Conservation (phyloP, 2,113 vertebrate genomes). For the Corydoras sp. region DNA sequence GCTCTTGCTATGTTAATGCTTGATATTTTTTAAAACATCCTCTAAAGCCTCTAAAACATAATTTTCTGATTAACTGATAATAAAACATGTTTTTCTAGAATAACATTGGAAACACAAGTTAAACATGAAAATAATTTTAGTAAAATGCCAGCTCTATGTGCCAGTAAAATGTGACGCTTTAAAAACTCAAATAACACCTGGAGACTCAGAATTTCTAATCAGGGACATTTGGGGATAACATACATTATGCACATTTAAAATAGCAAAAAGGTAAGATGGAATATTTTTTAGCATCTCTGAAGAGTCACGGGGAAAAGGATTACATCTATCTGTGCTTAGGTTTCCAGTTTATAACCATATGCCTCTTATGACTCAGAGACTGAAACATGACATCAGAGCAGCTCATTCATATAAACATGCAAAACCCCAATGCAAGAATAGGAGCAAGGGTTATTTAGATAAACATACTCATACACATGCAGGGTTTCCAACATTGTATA, state of each 20-base stretch:
- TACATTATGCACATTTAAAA: background rate
- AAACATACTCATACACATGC: background rate
- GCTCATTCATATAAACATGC: background rate
- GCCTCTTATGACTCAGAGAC: background rate
- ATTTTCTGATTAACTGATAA: too few species aligned
- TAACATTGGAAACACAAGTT: background rate
- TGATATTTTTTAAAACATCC: too few species aligned
- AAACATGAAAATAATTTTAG: background rate
- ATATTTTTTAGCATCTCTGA: background rate
- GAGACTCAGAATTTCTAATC: too few species aligned
- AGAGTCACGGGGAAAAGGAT: background rate
- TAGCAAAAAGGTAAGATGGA: background rate
- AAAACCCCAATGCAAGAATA: background rate
- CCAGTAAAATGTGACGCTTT: background rate
- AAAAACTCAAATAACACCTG: too few species aligned
- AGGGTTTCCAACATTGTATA: too few species aligned
- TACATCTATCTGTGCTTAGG: background rate
- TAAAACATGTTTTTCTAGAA: too few species aligned
- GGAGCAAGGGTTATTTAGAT: constrained; percentile 21
- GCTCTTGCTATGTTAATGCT: too few species aligned
- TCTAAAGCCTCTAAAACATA: too few species aligned
- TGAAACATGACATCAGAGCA: background rate
- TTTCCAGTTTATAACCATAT: background rate
- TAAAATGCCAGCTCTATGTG: background rate
- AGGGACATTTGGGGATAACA: too few species aligned